These are phyloP conservation scores for Phalanger gymnotis DNA, from an alignment of 2,797 vertebrate species.

Conservation along the genomic window DNA sequence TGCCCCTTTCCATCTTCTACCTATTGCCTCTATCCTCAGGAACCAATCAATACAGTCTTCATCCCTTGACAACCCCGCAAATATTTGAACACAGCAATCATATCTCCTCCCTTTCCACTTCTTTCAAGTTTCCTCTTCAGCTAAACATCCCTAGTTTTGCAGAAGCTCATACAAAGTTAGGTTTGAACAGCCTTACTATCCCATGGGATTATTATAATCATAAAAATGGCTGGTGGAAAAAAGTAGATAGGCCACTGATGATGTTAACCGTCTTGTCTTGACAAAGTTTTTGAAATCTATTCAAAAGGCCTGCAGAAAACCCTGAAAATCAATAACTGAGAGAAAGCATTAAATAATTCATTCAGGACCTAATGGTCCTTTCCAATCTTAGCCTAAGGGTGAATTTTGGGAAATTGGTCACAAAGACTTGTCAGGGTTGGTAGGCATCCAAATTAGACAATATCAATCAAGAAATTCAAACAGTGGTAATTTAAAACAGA, in stretches of 20 bases:
- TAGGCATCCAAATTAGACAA: neutral
- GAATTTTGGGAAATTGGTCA: neutral
- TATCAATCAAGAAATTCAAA: neutral
- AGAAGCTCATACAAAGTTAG: neutral
- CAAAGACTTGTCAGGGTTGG: neutral
- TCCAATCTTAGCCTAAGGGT: neutral
- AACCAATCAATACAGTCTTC: neutral
- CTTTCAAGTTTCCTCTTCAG: neutral
- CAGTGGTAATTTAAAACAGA: conserved; percentile 15
- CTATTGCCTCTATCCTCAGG: neutral
- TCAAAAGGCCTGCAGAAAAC: conserved; percentile 11
- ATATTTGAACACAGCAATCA: neutral
- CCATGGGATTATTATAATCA: neutral
- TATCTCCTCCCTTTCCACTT: neutral
- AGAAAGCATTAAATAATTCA: neutral
- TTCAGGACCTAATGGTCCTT: neutral
- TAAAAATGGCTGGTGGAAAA: neutral
- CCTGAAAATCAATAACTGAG: neutral
- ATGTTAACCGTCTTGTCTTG: neutral
- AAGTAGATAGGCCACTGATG: neutral
- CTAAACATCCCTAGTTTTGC: neutral
- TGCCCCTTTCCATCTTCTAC: neutral
- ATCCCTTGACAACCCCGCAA: neutral
- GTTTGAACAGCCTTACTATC: neutral
- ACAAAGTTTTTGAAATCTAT: neutral